Conservation (phyloP, 2,113 vertebrate genomes). For the Rhabdomys dilectus region DNA sequence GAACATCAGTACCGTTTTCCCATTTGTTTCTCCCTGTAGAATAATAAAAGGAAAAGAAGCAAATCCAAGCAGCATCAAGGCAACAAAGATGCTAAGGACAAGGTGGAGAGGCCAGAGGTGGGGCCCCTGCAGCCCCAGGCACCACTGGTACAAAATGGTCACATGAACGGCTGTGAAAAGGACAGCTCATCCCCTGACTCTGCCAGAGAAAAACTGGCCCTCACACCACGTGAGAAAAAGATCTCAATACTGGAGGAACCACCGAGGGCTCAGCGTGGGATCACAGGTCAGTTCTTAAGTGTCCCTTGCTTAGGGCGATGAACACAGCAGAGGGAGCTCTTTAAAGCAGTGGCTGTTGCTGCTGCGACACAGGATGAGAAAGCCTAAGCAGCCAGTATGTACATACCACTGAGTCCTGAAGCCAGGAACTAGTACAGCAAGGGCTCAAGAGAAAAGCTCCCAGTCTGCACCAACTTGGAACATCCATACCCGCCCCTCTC, state of each 20-base stretch:
- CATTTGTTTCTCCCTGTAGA: slow-evolving; percentile 79
- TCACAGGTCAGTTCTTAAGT: slow-evolving; percentile 84
- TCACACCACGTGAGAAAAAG: slow-evolving; percentile 76
- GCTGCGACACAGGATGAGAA: not conserved
- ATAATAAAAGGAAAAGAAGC: slow-evolving; percentile 89
- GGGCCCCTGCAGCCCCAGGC: slow-evolving; percentile 70
- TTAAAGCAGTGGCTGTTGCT: not conserved
- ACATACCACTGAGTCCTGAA: not conserved
- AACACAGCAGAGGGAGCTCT: not conserved
- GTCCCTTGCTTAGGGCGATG: not conserved
- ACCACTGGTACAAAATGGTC: slow-evolving; percentile 69
- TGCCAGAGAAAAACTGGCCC: slow-evolving; percentile 78
- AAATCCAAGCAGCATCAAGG: slow-evolving; percentile 88
- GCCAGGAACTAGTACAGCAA: rapidly evolving
- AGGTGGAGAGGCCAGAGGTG: slow-evolving; percentile 78
- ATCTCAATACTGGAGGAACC: slow-evolving; percentile 71
- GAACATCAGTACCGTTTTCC: slow-evolving; percentile 32
- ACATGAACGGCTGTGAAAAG: slow-evolving; percentile 78
- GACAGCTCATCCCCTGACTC: slow-evolving; percentile 79
- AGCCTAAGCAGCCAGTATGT: not conserved
- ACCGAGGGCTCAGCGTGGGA: slow-evolving; percentile 34
- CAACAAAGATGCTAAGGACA: slow-evolving; percentile 86
- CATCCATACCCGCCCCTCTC: not conserved
- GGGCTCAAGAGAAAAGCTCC: not conserved
- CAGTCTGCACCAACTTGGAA: not conserved